Percentiles rank a stretch among this genome's conserved stretches.
Evolutionary conservation across 2,113 vertebrate genomes (phyloP).

Genomic region (Dryoscopus gambensis): DNA sequence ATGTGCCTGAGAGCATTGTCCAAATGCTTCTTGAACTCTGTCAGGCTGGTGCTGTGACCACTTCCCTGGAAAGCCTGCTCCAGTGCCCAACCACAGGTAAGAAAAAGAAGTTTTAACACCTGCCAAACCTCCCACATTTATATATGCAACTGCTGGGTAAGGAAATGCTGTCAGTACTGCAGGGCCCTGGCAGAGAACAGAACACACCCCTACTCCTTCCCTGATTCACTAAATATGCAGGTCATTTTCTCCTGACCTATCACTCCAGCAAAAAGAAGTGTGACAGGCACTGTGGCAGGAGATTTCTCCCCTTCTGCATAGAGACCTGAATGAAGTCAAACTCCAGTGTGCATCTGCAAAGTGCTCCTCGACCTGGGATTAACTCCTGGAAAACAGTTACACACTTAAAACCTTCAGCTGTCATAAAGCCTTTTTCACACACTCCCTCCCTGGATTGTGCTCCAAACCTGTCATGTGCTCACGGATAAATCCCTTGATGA

Average conservation of each 20-base stretch:
- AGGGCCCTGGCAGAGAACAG: neutral
- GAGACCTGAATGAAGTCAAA: neutral
- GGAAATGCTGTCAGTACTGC: neutral
- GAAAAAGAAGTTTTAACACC: neutral
- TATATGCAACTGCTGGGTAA: neutral
- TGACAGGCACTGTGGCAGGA: neutral
- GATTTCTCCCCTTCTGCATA: neutral
- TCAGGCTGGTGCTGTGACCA: neutral
- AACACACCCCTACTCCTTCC: neutral
- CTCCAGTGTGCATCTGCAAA: neutral
- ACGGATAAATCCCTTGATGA: neutral
- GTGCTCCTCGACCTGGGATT: neutral
- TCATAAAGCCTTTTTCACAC: conserved; percentile 35
- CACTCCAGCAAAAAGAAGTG: neutral
- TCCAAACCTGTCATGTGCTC: conserved; percentile 8
- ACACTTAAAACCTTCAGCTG: conserved; percentile 6
- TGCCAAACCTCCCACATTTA: neutral
- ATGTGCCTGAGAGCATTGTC: neutral
- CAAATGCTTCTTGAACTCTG: neutral
- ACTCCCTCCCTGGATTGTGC: neutral
- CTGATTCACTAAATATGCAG: neutral
- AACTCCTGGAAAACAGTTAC: neutral
- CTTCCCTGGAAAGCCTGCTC: neutral
- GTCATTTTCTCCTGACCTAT: neutral
- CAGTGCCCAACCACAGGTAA: neutral